These are phyloP conservation scores for Rhinatrema bivittatum DNA, from an alignment of 2,797 vertebrate species.

Conservation along the genomic window DNA sequence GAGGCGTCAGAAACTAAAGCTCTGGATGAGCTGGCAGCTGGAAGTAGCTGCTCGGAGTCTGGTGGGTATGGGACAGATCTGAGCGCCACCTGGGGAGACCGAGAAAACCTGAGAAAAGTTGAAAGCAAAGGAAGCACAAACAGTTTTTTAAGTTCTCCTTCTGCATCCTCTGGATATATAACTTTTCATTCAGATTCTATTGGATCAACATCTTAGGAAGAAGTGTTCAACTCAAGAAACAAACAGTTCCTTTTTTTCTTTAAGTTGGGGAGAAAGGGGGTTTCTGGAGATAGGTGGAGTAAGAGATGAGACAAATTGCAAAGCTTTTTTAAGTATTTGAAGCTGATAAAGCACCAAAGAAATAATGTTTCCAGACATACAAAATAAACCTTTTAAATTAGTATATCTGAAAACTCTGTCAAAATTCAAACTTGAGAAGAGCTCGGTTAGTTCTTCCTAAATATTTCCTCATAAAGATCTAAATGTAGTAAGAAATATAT, in stretches of 20 bases:
- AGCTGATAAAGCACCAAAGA: constrained; percentile 25
- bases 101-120: constrained; percentile 46
- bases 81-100: constrained; percentile 48
- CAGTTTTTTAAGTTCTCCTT: constrained; percentile 80
- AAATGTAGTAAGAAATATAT: no score
- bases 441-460: no score
- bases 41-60: constrained; percentile 3
- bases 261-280: background rate
- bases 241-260: background rate
- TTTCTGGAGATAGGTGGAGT: background rate
- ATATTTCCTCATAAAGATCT: no score
- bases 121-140: constrained; percentile 72
- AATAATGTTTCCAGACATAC: no score
- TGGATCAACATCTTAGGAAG: constrained; percentile 63
- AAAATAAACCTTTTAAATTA: no score
- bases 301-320: no score
- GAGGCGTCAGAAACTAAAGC: constrained; percentile 27
- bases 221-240: background rate
- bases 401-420: no score
- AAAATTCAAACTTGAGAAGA: no score
- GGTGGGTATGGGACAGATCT: constrained; percentile 45
- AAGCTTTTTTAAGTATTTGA: background rate
- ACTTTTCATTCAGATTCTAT: constrained; percentile 76
- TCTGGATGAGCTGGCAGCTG: constrained; percentile 24
- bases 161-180: constrained; percentile 71